These are phyloP conservation scores for Anabacerthia variegaticeps DNA, from an alignment of 2,797 vertebrate species.

Conservation along the genomic window DNA sequence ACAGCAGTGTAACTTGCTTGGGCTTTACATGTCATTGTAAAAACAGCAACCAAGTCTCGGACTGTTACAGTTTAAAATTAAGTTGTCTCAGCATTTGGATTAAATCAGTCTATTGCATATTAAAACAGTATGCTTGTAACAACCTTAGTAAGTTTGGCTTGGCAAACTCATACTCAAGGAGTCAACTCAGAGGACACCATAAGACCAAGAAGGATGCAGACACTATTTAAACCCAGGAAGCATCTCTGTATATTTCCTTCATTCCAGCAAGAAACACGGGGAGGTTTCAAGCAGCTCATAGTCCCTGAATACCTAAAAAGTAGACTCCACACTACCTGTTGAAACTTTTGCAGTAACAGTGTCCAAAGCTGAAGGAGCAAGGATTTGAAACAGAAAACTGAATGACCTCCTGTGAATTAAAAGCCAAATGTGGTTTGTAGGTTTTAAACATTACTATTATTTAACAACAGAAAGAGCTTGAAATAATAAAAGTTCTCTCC, in stretches of 20 bases:
- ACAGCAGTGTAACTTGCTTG: neutral
- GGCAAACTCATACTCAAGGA: neutral
- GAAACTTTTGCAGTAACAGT: neutral
- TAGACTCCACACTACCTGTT: neutral
- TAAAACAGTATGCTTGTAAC: neutral
- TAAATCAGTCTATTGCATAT: neutral
- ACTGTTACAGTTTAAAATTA: neutral
- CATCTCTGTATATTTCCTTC: neutral
- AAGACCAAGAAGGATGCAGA: neutral
- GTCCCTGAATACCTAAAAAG: neutral
- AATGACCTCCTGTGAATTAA: accelerated
- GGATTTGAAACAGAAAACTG: neutral
- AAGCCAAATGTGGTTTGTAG: neutral
- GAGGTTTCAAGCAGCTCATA: neutral
- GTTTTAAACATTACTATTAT: neutral
- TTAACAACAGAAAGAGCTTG: neutral
- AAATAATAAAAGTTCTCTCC: neutral
- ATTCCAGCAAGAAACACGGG: neutral
- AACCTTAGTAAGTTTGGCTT: neutral
- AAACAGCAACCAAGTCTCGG: neutral
- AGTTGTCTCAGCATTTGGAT: neutral
- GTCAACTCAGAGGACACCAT: neutral
- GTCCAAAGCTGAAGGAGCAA: neutral
- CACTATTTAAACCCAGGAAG: neutral
- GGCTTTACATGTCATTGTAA: neutral